These are phyloP conservation scores for Palythoa caribaeorum DNA, from an alignment of 92 coral and sea anemone species.

Conservation along the genomic window DNA sequence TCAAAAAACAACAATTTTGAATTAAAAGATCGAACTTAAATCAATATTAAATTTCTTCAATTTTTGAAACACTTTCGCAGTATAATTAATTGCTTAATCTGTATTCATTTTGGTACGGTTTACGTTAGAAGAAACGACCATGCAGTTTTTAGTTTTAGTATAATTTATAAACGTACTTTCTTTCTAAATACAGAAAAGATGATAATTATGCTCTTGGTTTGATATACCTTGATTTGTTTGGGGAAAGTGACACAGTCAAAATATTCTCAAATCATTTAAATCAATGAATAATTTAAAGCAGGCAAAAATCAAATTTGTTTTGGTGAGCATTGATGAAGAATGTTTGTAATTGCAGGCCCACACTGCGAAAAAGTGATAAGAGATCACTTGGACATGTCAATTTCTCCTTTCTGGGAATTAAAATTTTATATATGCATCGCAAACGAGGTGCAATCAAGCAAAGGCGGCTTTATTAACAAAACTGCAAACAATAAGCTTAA, in stretches of 20 bases:
- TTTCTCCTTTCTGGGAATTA: conserved; percentile 38
- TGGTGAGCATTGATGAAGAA: neutral
- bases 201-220: neutral
- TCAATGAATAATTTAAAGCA: neutral
- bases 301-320: conserved; percentile 6
- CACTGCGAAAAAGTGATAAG: neutral
- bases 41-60: neutral
- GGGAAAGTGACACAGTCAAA: neutral
- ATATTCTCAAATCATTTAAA: neutral
- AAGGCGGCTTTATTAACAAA: conserved; percentile 31
- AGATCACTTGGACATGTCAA: conserved; percentile 21
- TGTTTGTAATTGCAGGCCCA: neutral
- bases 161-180: neutral
- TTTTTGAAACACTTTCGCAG: neutral
- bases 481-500: conserved; percentile 45
- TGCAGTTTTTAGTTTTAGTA: neutral
- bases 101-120: neutral
- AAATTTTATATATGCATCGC: conserved; percentile 33
- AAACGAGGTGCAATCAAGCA: conserved; percentile 38
- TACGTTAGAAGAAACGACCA: neutral
- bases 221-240: conserved; percentile 12
- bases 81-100: neutral
- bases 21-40: neutral
- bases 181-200: conserved; percentile 1
- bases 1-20: neutral